Percentiles rank a stretch among this genome's conserved stretches.
Conservation (phyloP, 1,140 invertebrate genomes). For the Drosophila persimilis region DNA sequence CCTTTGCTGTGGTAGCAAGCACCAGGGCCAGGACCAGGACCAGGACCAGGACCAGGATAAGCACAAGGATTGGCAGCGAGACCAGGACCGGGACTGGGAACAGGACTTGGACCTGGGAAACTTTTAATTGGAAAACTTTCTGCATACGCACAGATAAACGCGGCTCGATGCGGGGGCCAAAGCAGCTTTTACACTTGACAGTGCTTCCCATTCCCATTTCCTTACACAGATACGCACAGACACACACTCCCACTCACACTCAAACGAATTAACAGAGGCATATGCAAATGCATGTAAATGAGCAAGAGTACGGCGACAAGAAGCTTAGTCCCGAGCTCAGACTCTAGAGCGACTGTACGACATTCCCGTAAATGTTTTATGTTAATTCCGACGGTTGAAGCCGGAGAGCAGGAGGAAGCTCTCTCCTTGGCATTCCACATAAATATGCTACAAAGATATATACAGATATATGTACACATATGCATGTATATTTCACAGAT, state of each 20-base stretch:
- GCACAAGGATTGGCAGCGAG: not conserved
- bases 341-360: constrained; percentile 25
- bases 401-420: constrained; percentile 1
- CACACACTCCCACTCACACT: not conserved
- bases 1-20: too few species aligned
- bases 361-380: constrained; percentile 75
- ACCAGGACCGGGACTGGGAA: constrained; percentile 1
- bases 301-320: constrained; percentile 2
- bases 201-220: constrained; percentile 1
- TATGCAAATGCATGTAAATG: constrained; percentile 53
- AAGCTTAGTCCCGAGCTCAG: constrained; percentile 38
- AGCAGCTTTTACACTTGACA: constrained; percentile 47
- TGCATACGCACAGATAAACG: constrained; percentile 77
- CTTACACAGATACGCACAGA: constrained; percentile 19
- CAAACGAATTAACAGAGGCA: constrained; percentile 9
- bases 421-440: too few species aligned
- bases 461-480: too few species aligned
- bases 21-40: constrained; percentile 1
- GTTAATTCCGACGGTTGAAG: constrained; percentile 58
- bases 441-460: too few species aligned
- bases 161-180: constrained; percentile 32
- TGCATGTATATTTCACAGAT: too few species aligned
- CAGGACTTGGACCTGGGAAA: constrained; percentile 51
- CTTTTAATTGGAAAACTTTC: constrained; percentile 78
- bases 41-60: constrained; percentile 3